These are phyloP conservation scores for Notospermus geniculatus DNA, from an alignment of 1,140 invertebrate genomes.

Conservation along the genomic window DNA sequence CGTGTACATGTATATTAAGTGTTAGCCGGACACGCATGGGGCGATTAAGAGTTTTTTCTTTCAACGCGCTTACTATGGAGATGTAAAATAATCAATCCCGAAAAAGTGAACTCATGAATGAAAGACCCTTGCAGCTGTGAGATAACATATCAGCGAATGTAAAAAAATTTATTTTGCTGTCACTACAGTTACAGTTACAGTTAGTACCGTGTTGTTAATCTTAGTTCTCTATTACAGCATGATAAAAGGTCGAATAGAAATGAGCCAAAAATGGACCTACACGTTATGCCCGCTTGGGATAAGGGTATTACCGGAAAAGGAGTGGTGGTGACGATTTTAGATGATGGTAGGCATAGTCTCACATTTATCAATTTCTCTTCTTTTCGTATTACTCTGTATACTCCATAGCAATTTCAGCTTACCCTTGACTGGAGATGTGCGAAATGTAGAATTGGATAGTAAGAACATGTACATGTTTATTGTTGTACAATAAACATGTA, in stretches of 20 bases:
- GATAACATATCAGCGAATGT: background rate
- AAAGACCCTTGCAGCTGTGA: background rate
- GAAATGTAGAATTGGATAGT: too few relatives aligned
- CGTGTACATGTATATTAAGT: too few relatives aligned
- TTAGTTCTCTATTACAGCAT: constrained; percentile 15
- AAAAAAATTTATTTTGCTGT: background rate
- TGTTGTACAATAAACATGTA: too few relatives aligned
- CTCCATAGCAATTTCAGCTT: too few relatives aligned
- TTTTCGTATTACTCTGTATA: too few relatives aligned
- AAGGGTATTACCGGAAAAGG: constrained; percentile 94
- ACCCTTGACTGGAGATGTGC: too few relatives aligned
- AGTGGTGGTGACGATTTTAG: constrained; percentile 88
- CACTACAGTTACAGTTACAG: too few relatives aligned
- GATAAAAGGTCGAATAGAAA: constrained; percentile 22
- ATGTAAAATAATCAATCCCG: background rate
- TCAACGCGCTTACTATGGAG: background rate
- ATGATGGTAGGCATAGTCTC: constrained; percentile 74
- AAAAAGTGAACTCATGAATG: background rate
- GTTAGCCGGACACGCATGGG: too few relatives aligned
- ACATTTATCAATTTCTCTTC: too few relatives aligned
- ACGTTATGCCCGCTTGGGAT: constrained; percentile 88
- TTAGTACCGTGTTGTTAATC: background rate
- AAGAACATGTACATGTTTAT: too few relatives aligned
- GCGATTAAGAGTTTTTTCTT: background rate
- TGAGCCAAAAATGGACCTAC: constrained; percentile 83